These are phyloP conservation scores for Corapipo altera DNA, from an alignment of 2,113 vertebrate species.

Conservation along the genomic window DNA sequence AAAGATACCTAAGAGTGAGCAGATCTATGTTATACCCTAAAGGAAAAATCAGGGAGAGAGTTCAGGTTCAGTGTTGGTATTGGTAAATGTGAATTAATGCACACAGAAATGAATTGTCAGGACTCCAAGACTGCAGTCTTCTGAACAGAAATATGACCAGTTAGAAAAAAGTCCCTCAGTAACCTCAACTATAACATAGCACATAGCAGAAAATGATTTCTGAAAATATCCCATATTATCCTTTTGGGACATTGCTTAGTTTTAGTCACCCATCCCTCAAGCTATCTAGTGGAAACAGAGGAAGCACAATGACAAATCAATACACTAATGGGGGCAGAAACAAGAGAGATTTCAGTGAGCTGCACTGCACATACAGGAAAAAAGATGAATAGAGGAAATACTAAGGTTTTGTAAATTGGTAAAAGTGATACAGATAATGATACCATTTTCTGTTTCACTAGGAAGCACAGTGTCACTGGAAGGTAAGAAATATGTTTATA, in stretches of 20 bases:
- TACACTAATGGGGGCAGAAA: neutral
- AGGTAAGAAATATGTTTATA: neutral
- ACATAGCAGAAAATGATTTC: neutral
- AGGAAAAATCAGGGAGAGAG: neutral
- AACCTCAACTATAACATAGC: neutral
- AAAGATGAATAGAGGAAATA: neutral
- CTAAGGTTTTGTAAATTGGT: neutral
- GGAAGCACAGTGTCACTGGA: neutral
- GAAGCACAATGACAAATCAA: neutral
- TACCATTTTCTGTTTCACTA: neutral
- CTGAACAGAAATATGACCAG: neutral
- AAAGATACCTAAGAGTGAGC: neutral
- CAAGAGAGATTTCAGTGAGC: neutral
- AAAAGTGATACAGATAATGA: neutral
- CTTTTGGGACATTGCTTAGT: neutral
- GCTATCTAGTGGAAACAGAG: neutral
- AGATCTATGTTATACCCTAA: neutral
- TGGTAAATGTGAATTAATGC: neutral
- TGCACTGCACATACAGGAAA: neutral
- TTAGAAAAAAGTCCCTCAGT: neutral
- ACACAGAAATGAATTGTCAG: neutral
- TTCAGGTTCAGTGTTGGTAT: neutral
- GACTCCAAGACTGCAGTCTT: neutral
- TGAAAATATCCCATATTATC: neutral
- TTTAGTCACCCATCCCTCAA: neutral